phyloP scores from a whole-genome alignment of 2,113 vertebrate species.

The Cyprinodon variegatus region DNA sequence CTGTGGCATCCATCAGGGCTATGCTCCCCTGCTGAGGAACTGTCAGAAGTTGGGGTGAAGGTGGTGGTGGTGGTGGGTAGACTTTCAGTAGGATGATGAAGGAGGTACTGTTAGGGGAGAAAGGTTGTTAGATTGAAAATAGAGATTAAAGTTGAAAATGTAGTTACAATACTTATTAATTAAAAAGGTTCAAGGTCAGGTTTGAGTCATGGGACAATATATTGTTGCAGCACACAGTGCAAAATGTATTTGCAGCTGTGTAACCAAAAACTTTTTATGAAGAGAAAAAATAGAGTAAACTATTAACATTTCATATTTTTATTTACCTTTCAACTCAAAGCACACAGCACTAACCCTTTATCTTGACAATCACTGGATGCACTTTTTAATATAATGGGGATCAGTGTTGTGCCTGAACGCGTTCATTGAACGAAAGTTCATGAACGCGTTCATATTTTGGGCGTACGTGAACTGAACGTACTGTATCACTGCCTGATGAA shows the following conservation, averaged over 20 bases:
- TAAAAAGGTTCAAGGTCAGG: slow-evolving; percentile 11
- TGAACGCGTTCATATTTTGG: too few relatives aligned
- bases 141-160: slow-evolving; percentile 40
- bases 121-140: slow-evolving; percentile 45
- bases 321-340: neutral
- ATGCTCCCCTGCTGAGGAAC: slow-evolving; percentile 72
- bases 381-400: too few relatives aligned
- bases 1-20: slow-evolving; percentile 80
- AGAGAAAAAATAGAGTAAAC: neutral
- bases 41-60: slow-evolving; percentile 69
- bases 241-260: slow-evolving; percentile 16
- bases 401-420: too few relatives aligned
- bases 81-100: slow-evolving; percentile 30
- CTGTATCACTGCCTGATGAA: too few relatives aligned
- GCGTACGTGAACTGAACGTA: too few relatives aligned
- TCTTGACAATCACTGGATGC: too few relatives aligned
- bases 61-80: slow-evolving; percentile 28
- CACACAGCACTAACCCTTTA: too few relatives aligned
- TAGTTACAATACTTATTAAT: slow-evolving; percentile 40
- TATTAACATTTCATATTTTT: neutral
- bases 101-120: slow-evolving; percentile 37
- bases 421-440: too few relatives aligned
- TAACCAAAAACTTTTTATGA: neutral
- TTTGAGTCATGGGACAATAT: slow-evolving; percentile 1
- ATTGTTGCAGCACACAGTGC: neutral